A percentile compares a stretch with the other conserved stretches of the same genome.
These are phyloP conservation scores for Natrix natrix DNA, from an alignment of 2,797 vertebrate species.

Conservation along the genomic window DNA sequence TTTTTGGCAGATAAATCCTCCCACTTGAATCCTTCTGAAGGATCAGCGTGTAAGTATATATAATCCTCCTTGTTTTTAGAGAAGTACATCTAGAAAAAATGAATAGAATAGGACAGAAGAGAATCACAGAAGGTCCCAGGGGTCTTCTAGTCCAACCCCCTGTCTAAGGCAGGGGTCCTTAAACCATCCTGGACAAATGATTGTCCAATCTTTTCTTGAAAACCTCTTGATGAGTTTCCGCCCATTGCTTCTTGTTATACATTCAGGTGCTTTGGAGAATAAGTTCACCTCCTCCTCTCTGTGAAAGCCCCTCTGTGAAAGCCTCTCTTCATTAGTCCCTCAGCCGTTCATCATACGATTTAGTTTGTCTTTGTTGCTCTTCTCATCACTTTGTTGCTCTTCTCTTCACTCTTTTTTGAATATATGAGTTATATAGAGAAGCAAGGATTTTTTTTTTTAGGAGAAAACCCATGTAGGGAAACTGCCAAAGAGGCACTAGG, in stretches of 20 bases:
- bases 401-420: background rate
- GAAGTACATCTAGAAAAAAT: background rate
- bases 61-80: background rate
- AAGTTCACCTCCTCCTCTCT: background rate
- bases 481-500: background rate
- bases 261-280: background rate
- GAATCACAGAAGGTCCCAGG: background rate
- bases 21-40: conserved; percentile 58
- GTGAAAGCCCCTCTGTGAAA: background rate
- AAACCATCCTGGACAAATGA: background rate
- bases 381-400: background rate
- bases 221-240: background rate
- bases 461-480: background rate
- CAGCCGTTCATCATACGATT: background rate
- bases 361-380: background rate
- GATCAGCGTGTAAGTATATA: conserved; percentile 71
- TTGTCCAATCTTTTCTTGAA: background rate
- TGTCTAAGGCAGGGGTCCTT: background rate
- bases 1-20: conserved; percentile 61
- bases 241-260: background rate
- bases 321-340: background rate
- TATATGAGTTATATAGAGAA: background rate
- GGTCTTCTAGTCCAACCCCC: background rate
- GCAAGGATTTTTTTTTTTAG: background rate
- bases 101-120: background rate